Evolutionary conservation across 2,797 vertebrate genomes (phyloP), one percentile per base, ranked within the genome.

Genomic region (Mallotus villosus): DNA sequence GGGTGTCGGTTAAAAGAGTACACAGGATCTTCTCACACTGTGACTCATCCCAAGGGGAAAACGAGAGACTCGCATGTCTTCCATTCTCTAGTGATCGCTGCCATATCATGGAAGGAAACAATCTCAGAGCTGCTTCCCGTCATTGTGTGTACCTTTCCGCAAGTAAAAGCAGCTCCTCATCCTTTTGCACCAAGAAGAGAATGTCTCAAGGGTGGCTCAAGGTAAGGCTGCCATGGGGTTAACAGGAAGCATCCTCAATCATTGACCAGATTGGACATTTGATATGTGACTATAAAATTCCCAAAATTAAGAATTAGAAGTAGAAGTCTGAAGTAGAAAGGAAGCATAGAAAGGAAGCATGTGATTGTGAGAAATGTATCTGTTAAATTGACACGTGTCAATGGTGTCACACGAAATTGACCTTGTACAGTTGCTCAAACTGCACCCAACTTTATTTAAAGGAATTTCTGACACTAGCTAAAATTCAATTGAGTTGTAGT

Each of bases 21-120:
- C 77, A 89, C 92, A 91, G 90, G 90, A 91, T 91, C 92, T 92
- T 90, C 90, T 92, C 88, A 90, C 89, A 90, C 71, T 85, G 77
- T 63, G 11, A 72, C 63, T 3, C 49, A 70, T 86, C 88, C 81
- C 11, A 22, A 74, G 83, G 88, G 78, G 67, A 75, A 75, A 76
- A 78, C 2, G 76, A 84, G 81, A 64, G 77, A 78, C 83, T 89
- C 89, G 78, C 81, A 80, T 88, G 81, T 89, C 90, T 86, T 72
- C 85, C 78, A 76, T 88, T 79, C 63, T 78, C 74, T 75, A 82
- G 81, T 82, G 86, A 86, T 84, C 72, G 74, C 68, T 75, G 81
- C 70, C 82, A 89, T 90, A 85, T 85, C 76, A 81, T 79, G 81
- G 92, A 91, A 94, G 93, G 93, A 92, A 94, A 92, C 79, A 81